Evolutionary conservation across 2,888 invertebrate species (phyloP).

Genomic region (Eudemis profundana): DNA sequence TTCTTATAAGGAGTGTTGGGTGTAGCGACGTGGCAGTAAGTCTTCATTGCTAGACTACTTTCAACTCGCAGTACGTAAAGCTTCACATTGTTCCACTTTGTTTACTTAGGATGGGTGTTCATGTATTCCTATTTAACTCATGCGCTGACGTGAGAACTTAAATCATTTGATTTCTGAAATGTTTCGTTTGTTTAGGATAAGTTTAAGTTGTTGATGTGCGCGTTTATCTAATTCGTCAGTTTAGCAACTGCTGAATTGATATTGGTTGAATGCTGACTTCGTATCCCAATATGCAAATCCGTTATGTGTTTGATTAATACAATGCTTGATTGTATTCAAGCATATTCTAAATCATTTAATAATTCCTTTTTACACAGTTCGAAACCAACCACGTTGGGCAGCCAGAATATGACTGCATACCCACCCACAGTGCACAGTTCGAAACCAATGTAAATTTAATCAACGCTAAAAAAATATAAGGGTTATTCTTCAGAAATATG

Average conservation of each 20-base stretch:
- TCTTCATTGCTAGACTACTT: conserved; percentile 66
- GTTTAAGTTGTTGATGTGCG: conserved; percentile 7
- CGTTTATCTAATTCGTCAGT: not conserved
- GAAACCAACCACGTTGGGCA: too few species aligned
- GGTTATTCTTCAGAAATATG: too few species aligned
- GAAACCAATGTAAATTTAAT: too few species aligned
- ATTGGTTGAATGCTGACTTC: too few species aligned
- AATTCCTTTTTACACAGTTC: too few species aligned
- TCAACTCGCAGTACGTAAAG: conserved; percentile 58
- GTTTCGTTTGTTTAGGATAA: conserved; percentile 36
- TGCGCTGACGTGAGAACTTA: conserved; percentile 31
- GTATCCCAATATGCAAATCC: too few species aligned
- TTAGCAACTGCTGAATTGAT: not conserved
- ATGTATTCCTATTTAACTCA: conserved; percentile 35
- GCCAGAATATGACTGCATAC: too few species aligned
- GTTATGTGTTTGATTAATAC: too few species aligned
- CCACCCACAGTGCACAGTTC: too few species aligned
- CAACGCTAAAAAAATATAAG: too few species aligned
- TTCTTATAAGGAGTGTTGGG: conserved; percentile 74
- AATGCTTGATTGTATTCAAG: too few species aligned
- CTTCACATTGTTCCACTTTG: conserved; percentile 35
- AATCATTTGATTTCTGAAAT: conserved; percentile 30
- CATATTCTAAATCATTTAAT: too few species aligned
- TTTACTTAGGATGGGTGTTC: conserved; percentile 39
- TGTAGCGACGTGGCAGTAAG: conserved; percentile 64